Percentiles rank a stretch among this genome's conserved stretches.
Evolutionary conservation across 2,113 vertebrate genomes (phyloP).

Genomic region (Megaleporinus macrocephalus): DNA sequence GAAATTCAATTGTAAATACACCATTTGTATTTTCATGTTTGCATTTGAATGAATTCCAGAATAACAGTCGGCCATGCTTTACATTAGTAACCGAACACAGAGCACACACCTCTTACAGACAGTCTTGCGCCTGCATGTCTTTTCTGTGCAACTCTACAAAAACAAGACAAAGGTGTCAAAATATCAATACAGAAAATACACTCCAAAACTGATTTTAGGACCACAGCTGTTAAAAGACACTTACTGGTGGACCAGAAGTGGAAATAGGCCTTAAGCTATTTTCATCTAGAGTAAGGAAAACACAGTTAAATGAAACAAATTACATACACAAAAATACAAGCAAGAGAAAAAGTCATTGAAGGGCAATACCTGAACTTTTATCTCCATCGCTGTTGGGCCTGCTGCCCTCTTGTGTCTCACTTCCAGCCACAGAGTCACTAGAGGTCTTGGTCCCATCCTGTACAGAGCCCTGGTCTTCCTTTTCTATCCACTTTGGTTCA

Average conservation of each 20-base stretch:
- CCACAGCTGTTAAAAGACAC: constrained; percentile 8
- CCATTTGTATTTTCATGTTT: too few relatives aligned
- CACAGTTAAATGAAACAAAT: background rate
- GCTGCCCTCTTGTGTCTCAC: constrained; percentile 32
- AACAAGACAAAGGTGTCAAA: background rate
- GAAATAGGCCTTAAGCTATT: constrained; percentile 2
- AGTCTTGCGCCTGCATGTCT: constrained; percentile 61
- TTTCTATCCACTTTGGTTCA: constrained; percentile 76
- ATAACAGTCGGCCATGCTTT: too few relatives aligned
- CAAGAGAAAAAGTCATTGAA: background rate
- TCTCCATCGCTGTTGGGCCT: constrained; percentile 25
- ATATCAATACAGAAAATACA: background rate
- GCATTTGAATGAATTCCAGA: too few relatives aligned
- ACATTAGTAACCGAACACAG: too few relatives aligned
- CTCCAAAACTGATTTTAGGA: background rate
- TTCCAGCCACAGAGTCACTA: constrained; percentile 21
- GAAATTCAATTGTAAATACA: too few relatives aligned
- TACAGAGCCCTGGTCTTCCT: constrained; percentile 50
- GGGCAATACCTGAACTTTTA: constrained; percentile 32
- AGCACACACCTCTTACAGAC: constrained; percentile 74
- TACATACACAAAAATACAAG: background rate
- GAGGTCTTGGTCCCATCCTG: background rate
- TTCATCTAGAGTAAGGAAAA: constrained; percentile 47
- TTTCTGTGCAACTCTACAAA: constrained; percentile 73
- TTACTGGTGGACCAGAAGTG: constrained; percentile 63